phyloP scores from a whole-genome alignment of 2,113 vertebrate species.

The Elephas maximus region DNA sequence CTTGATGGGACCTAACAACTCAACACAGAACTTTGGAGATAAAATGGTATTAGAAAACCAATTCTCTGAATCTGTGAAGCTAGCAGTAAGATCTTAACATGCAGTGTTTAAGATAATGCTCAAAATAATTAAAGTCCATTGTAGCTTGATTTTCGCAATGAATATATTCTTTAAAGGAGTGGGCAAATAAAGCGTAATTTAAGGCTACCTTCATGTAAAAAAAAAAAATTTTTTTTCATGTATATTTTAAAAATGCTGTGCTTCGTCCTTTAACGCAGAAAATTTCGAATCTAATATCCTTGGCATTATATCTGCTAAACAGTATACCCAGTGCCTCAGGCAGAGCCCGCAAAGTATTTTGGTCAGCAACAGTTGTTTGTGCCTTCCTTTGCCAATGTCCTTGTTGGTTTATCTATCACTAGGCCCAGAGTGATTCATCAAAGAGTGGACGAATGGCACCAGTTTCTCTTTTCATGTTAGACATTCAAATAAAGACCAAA shows the following conservation, averaged over 20 bases:
- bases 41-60: constrained; percentile 1
- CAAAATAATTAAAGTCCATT: not conserved
- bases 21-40: not conserved
- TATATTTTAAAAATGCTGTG: not conserved
- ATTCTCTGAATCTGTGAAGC: not conserved
- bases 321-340: not conserved
- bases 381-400: not conserved
- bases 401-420: too few species aligned
- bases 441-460: not conserved
- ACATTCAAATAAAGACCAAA: not conserved
- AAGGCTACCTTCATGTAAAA: not conserved
- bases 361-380: not conserved
- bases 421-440: not conserved
- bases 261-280: not conserved
- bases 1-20: too few species aligned
- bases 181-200: not conserved
- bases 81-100: not conserved
- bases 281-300: not conserved
- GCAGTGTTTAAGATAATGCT: not conserved
- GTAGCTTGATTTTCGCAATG: not conserved
- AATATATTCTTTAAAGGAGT: not conserved
- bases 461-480: not conserved
- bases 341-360: not conserved
- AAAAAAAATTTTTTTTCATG: too few species aligned
- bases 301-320: not conserved